Conservation (phyloP, 2,113 vertebrate species). For the Pseudopipra pipra region DNA sequence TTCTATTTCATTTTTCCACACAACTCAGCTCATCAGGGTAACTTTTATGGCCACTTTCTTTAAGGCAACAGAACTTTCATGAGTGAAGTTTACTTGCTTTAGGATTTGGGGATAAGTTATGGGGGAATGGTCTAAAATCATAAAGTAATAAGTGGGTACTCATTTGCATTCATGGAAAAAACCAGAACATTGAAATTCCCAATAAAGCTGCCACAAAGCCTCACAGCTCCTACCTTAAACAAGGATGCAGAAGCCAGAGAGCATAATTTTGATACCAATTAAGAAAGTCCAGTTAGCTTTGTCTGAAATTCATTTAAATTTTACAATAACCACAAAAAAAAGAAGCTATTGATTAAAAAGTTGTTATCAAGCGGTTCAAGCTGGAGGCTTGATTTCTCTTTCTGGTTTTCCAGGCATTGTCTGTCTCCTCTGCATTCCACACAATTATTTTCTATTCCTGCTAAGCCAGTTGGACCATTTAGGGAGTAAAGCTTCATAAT, state of each 20-base stretch:
- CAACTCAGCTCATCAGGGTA: background rate
- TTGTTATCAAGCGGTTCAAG: background rate
- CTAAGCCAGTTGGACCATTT: background rate
- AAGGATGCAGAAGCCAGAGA: background rate
- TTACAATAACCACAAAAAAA: background rate
- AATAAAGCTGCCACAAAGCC: background rate
- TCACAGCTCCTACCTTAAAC: background rate
- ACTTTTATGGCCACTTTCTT: background rate
- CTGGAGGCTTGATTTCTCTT: background rate
- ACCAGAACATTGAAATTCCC: background rate
- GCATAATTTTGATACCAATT: background rate
- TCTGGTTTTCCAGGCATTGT: background rate
- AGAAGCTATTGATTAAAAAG: background rate
- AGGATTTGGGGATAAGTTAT: background rate
- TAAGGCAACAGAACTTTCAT: background rate
- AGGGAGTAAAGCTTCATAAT: background rate
- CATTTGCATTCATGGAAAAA: background rate
- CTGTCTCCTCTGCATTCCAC: background rate
- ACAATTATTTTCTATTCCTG: background rate
- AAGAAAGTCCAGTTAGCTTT: background rate
- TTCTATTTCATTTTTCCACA: background rate
- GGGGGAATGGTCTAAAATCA: accelerated
- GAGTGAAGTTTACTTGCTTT: background rate
- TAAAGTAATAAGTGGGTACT: background rate
- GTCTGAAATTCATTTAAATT: background rate